Evolutionary conservation across 1,140 invertebrate genomes (phyloP).

Genomic region (Bombus impatiens): DNA sequence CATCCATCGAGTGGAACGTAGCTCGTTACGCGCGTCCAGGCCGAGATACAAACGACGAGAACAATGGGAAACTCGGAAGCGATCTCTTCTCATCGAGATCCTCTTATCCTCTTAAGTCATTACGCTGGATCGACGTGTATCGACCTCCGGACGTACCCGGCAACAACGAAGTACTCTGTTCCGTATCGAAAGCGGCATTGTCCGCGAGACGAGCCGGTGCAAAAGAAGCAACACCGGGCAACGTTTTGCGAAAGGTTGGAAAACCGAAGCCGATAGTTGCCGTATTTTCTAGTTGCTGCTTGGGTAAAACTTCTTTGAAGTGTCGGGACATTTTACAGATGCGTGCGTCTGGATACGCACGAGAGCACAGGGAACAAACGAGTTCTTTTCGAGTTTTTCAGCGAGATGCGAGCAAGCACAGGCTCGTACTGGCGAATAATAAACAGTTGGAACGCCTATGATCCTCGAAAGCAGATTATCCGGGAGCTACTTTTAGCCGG

Average conservation of each 20-base stretch:
- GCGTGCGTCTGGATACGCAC: conserved; percentile 52
- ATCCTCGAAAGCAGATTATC: conserved; percentile 80
- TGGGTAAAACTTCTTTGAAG: conserved; percentile 35
- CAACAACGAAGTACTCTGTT: conserved; percentile 3
- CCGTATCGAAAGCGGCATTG: conserved; percentile 51
- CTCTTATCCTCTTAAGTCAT: conserved; percentile 73
- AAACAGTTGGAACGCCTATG: conserved; percentile 64
- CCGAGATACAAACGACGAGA: neutral
- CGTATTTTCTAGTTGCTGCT: conserved; percentile 34
- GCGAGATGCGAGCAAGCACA: neutral
- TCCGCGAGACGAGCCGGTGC: conserved; percentile 27
- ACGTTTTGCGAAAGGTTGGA: neutral
- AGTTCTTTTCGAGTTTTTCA: conserved; percentile 15
- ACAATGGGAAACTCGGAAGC: conserved; percentile 16
- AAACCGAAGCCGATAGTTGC: conserved; percentile 15
- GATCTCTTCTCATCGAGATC: conserved; percentile 60
- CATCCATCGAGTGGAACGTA: neutral
- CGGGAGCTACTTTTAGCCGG: conserved; percentile 72
- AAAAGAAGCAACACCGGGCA: neutral
- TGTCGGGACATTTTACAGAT: conserved; percentile 49
- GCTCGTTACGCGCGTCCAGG: neutral
- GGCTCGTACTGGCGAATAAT: conserved; percentile 28
- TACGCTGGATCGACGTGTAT: conserved; percentile 48
- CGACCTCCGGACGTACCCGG: neutral
- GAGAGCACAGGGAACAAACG: conserved; percentile 54